Base-by-base conservation (phyloP, 2,797 vertebrate genomes). In the Tiaroga cobitis region DNA sequence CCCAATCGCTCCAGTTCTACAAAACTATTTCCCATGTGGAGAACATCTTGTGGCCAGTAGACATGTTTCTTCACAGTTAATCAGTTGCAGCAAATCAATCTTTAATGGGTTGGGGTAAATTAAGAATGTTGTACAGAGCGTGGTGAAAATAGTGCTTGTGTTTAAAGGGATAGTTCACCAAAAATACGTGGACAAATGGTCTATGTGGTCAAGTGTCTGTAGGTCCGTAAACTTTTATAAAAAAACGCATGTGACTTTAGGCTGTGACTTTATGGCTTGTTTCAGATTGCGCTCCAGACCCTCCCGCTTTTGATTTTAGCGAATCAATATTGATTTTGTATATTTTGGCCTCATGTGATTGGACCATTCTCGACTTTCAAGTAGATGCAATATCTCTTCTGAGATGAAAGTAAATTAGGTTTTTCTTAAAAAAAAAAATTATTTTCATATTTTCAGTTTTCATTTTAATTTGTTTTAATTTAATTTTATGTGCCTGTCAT, bases 81-180 rank as follows among this genome's bases (percentile, higher is more conserved):
- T 86, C 86, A 34, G 81, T 84, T 81, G 9, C n/a, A 72, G 83
- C 26, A 82, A 80, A 87, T 87, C 61, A 79, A 39, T 75, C 49
- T 84, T 86, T 87, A 84, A 84, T 82, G 51, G 68, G 29, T 51
- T 9, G 46, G 43, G 32, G 46, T 15, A 46, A 65, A 19, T 72
- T 11, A 39, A 67, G 21, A 11, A 46, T 70, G 15, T 46, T 59
- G 54, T 15, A 46, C 65, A 54, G 19, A 70, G 51, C 0, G 5
- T 37, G 7, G 56, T 34, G 54, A 39, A 21, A 75, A 59, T 61
- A 67, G 26, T 29, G 69, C 39, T 69, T 19, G 15, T 29, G 29
- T 37, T 75, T 80, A 32, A 65, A 67, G 61, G 39, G 39, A 34
- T 46, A 65, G 39, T 29, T 79, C 37, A 63, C 37, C 19, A 59